Evolutionary conservation across 2,113 vertebrate genomes (phyloP), one percentile per base, ranked within the genome.

Genomic region (Corvus moneduloides): DNA sequence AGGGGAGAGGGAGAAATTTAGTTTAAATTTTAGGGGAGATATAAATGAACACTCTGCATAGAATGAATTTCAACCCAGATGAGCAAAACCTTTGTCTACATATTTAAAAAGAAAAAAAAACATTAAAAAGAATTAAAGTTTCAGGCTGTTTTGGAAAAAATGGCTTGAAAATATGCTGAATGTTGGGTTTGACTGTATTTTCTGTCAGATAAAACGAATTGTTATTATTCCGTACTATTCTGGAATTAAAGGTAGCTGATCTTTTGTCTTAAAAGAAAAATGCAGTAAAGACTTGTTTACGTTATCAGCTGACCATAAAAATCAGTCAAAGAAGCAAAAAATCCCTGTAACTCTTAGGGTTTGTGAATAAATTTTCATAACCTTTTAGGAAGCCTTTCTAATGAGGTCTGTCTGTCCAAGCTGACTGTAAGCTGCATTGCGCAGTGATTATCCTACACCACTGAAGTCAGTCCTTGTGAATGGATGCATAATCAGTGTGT

Each of bases 11-110:
- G 7, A 95, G 26, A 89, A 87, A 46, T 55, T 85, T 73, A 87
- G 59, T 87, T 95, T 71, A 84, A 95, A 84, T 91, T 94, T 94
- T 85, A 87, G 27, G 37, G 80, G 67, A 80, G 17, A 90, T 37
- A 87, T 27, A 87, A 86, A 86, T 89, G 74, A 79, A 28, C 22
- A 46, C 15, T 71, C 27, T 66, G 10, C 27, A 48, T 32, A 35
- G 76, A 92, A 87, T 52, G 11, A 73, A 69, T 89, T 87, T 91
- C 66, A 58, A 52, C 13, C 9, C 16, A 49, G 67, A 91, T 49
- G 49, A 93, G n/a, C 16, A 87, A 95, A 93, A 59, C 19, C 26
- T 83, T 82, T 69, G 41, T 73, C 52, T 81, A 30, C 52, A 26
- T 72, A 39, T 82, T 81, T 58, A 5, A 11, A 58, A 79, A 76